These are phyloP conservation scores for Trachymyrmex cornetzi DNA, from an alignment of 1,140 invertebrate genomes.

Conservation along the genomic window DNA sequence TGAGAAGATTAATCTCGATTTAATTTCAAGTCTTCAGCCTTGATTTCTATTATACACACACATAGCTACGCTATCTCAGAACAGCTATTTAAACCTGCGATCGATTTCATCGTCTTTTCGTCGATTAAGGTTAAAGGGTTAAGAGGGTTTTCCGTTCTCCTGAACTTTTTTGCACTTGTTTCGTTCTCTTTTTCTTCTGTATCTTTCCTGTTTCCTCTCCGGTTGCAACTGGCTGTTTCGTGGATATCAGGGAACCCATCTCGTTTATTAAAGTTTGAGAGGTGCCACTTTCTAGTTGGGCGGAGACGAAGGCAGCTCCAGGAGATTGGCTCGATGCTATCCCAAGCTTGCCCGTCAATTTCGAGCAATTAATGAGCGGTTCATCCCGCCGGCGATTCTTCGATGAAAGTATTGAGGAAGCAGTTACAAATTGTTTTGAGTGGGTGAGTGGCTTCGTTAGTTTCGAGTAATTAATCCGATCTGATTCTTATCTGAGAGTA, in stretches of 20 bases:
- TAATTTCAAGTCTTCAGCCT: slow-evolving; percentile 20
- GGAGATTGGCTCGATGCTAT: slow-evolving; percentile 35
- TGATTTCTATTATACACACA: slow-evolving; percentile 13
- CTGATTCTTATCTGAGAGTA: slow-evolving; percentile 13
- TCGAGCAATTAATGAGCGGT: slow-evolving; percentile 51
- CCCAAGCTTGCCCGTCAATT: slow-evolving; percentile 52
- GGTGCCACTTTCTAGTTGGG: slow-evolving; percentile 53
- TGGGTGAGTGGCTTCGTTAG: slow-evolving; percentile 33
- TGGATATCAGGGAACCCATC: slow-evolving; percentile 30
- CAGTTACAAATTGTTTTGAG: slow-evolving; percentile 50
- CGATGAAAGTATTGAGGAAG: slow-evolving; percentile 36
- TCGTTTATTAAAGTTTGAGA: slow-evolving; percentile 56
- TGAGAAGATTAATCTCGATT: background rate
- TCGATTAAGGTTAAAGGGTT: slow-evolving; percentile 11
- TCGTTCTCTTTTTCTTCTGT: background rate
- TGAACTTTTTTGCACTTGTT: background rate
- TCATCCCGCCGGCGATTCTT: background rate
- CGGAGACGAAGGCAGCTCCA: slow-evolving; percentile 36
- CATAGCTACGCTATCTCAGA: background rate
- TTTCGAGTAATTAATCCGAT: slow-evolving; percentile 65
- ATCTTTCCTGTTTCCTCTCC: slow-evolving; percentile 5
- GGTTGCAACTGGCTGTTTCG: slow-evolving; percentile 27
- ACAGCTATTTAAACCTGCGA: slow-evolving; percentile 40
- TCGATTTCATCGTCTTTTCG: slow-evolving; percentile 45
- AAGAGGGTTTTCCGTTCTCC: slow-evolving; percentile 28